phyloP scores from a whole-genome alignment of 92 coral and sea anemone genomes.

The Heteractis magnifica region DNA sequence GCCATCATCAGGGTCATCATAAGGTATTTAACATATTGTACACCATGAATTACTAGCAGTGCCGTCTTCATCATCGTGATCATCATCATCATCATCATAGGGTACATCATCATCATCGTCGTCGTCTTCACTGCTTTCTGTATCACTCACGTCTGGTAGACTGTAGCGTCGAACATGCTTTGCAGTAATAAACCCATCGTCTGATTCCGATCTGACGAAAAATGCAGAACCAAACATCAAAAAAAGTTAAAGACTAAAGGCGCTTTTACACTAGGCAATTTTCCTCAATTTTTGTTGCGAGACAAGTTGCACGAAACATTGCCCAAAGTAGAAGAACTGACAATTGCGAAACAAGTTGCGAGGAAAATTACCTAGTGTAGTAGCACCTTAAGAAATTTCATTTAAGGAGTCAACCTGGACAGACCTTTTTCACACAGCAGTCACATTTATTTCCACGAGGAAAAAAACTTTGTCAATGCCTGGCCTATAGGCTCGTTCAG shows the following conservation, averaged over 20 bases:
- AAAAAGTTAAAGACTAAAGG: not conserved
- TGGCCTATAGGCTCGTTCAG: no score
- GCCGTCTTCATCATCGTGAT: constrained; percentile 50
- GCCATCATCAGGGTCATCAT: no score
- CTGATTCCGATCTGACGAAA: constrained; percentile 71
- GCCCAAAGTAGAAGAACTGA: no score
- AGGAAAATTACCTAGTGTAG: no score
- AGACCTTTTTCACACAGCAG: no score
- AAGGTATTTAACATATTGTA: constrained; percentile 63
- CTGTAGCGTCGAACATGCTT: constrained; percentile 92
- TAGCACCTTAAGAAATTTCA: no score
- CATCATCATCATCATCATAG: constrained; percentile 79
- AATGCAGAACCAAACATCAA: not conserved
- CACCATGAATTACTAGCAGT: constrained; percentile 84
- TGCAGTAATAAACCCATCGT: constrained; percentile 69
- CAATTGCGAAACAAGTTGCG: no score
- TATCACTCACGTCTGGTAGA: constrained; percentile 70
- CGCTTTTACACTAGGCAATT: not conserved
- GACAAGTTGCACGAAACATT: no score
- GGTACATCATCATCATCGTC: constrained; percentile 58
- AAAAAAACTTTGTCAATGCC: no score
- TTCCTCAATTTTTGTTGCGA: not conserved
- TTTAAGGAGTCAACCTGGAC: no score
- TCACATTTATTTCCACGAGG: no score
- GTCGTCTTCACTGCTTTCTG: constrained; percentile 94